Evolutionary conservation across 2,888 invertebrate genomes (phyloP).

Genomic region (Tanypteryx hageni): DNA sequence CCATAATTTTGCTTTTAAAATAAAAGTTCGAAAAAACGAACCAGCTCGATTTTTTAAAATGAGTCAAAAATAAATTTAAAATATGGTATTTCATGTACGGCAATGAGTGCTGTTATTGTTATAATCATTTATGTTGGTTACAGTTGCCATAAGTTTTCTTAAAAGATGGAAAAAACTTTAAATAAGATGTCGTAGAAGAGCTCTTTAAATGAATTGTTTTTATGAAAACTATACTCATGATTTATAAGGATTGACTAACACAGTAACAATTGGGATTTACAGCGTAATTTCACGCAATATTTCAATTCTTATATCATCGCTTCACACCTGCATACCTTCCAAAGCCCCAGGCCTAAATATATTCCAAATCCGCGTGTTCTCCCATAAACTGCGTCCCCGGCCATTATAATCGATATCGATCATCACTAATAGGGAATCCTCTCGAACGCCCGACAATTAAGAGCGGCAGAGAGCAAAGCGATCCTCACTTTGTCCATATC

Average conservation of each 20-base stretch:
- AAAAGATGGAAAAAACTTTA: too few relatives aligned
- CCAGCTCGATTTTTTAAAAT: too few relatives aligned
- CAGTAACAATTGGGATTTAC: not conserved
- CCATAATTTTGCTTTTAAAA: too few relatives aligned
- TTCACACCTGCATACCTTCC: not conserved
- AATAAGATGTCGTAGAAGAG: too few relatives aligned
- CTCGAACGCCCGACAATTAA: not conserved
- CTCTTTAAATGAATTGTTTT: too few relatives aligned
- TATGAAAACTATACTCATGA: too few relatives aligned
- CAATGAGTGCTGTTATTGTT: too few relatives aligned
- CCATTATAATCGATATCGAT: slow-evolving; percentile 2
- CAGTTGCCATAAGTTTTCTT: too few relatives aligned
- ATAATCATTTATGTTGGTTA: too few relatives aligned
- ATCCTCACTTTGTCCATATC: not conserved
- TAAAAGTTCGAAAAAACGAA: too few relatives aligned
- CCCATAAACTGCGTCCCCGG: not conserved
- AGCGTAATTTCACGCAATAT: not conserved
- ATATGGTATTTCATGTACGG: too few relatives aligned
- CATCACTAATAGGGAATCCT: not conserved
- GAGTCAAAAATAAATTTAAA: too few relatives aligned
- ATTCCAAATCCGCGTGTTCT: not conserved
- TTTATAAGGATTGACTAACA: not conserved
- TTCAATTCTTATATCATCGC: not conserved
- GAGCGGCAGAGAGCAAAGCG: slow-evolving; percentile 1
- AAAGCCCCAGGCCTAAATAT: not conserved